These are phyloP conservation scores for Varroa destructor DNA, from an alignment of 1,140 invertebrate species.

Conservation along the genomic window DNA sequence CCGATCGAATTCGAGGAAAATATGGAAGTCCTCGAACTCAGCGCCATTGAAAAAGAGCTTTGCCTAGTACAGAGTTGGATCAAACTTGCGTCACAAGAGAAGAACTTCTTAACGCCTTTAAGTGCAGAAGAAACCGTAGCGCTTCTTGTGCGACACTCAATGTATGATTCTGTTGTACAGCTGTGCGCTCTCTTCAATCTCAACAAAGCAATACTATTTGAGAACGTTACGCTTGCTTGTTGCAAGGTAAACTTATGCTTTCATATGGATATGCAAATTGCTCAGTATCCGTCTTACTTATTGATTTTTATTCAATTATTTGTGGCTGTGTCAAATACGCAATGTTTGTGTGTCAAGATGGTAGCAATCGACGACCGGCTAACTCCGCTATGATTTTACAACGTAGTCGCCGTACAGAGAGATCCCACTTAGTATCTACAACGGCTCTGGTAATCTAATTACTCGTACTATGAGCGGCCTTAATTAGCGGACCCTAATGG, in stretches of 20 bases:
- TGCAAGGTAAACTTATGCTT: not conserved
- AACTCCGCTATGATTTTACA: no score
- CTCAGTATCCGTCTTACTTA: no score
- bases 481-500: no score
- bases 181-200: conserved; percentile 2
- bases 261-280: no score
- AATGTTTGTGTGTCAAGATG: no score
- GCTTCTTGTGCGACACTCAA: conserved; percentile 6
- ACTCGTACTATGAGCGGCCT: no score
- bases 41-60: conserved; percentile 10
- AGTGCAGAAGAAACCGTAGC: conserved; percentile 25
- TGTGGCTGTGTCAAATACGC: no score
- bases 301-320: no score
- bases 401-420: no score
- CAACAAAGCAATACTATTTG: not conserved
- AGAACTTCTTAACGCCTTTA: conserved; percentile 2
- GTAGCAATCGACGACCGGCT: no score
- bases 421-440: no score
- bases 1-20: not conserved
- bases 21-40: conserved; percentile 1
- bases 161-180: conserved; percentile 16
- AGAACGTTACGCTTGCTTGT: conserved; percentile 9
- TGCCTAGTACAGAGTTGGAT: conserved; percentile 15
- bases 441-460: no score
- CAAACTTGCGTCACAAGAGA: not conserved